A percentile compares a stretch with the other conserved stretches of the same genome.
These are phyloP conservation scores for Sesamia nonagrioides DNA, from an alignment of 1,140 invertebrate species.

Conservation along the genomic window DNA sequence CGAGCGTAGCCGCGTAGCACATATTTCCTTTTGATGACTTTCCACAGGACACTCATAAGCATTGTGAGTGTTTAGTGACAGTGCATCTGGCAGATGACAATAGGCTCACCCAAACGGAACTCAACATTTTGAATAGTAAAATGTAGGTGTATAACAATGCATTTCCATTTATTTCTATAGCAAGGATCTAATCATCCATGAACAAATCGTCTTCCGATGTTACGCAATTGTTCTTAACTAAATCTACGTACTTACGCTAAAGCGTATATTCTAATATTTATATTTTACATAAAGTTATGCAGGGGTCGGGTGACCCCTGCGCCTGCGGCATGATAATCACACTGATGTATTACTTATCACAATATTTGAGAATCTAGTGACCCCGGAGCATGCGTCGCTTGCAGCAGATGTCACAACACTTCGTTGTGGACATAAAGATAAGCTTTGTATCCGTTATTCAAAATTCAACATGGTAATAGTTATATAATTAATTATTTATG, in stretches of 20 bases:
- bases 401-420: conserved; percentile 2
- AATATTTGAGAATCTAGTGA: conserved; percentile 8
- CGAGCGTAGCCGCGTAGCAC: no score
- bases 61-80: no score
- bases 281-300: conserved; percentile 46
- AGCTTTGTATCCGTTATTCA: neutral
- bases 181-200: neutral
- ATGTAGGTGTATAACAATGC: neutral
- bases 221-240: neutral
- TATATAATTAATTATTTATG: no score
- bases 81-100: neutral
- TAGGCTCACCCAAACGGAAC: neutral
- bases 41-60: no score
- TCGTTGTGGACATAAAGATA: neutral
- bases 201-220: conserved; percentile 7
- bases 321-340: neutral
- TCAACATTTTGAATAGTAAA: neutral
- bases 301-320: conserved; percentile 12
- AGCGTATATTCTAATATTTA: conserved; percentile 49
- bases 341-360: neutral
- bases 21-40: no score
- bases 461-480: conserved; percentile 8
- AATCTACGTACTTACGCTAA: conserved; percentile 10
- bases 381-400: neutral
- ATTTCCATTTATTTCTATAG: neutral